phyloP scores from a whole-genome alignment of 2,888 invertebrate species.

The Laothoe populi region DNA sequence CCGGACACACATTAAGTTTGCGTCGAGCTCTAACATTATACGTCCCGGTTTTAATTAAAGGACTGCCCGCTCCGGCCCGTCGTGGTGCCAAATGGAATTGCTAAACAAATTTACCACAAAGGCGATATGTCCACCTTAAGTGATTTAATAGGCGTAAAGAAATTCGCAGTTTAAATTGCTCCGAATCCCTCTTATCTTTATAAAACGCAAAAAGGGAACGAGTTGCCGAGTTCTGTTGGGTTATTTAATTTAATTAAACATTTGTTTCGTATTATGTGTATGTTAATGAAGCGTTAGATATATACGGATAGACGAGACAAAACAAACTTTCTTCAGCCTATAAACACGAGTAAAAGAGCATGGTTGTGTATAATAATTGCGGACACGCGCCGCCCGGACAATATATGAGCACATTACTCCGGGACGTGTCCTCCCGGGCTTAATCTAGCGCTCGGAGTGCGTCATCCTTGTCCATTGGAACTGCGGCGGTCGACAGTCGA shows the following conservation, averaged over 20 bases:
- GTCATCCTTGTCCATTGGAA: conserved; percentile 72
- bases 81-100: conserved; percentile 80
- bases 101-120: conserved; percentile 83
- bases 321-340: conserved; percentile 21
- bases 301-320: neutral
- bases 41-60: conserved; percentile 83
- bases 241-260: conserved; percentile 19
- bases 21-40: conserved; percentile 77
- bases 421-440: conserved; percentile 79
- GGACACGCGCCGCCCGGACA: conserved; percentile 70
- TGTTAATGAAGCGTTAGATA: neutral
- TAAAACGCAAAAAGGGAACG: conserved; percentile 19
- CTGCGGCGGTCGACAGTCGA: conserved; percentile 30
- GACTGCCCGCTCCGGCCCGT: conserved; percentile 73
- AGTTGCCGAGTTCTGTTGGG: conserved; percentile 4
- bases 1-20: conserved; percentile 81
- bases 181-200: conserved; percentile 44
- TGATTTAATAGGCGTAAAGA: conserved; percentile 84
- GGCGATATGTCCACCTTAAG: conserved; percentile 84
- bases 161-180: conserved; percentile 76
- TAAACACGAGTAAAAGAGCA: conserved; percentile 24
- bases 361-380: conserved; percentile 72
- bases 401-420: conserved; percentile 83
- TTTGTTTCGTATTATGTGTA: conserved; percentile 1
- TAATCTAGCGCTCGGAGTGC: conserved; percentile 78